A percentile compares a stretch with the other conserved stretches of the same genome.
Conservation (phyloP, 1,140 invertebrate species). For the Trinorchestia longiramus region DNA sequence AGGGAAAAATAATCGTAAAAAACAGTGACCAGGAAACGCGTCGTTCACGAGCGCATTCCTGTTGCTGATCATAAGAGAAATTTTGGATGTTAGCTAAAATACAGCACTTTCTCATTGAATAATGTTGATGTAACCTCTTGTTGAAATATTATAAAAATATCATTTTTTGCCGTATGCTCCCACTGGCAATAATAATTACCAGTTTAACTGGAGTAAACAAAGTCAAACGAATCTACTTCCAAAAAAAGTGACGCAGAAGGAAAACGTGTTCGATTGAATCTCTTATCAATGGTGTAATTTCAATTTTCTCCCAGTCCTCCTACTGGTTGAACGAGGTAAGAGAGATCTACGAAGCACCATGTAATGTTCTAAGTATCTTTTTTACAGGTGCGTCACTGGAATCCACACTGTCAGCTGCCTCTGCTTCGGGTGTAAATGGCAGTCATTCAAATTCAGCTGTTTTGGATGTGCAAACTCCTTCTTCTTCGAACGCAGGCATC, state of each 20-base stretch:
- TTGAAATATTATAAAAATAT: too few species aligned
- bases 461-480: not conserved
- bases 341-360: not conserved
- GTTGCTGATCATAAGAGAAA: not conserved
- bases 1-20: too few species aligned
- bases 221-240: too few species aligned
- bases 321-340: not conserved
- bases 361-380: not conserved
- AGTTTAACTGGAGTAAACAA: too few species aligned
- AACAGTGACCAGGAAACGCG: too few species aligned
- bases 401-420: not conserved
- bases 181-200: too few species aligned
- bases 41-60: too few species aligned
- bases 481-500: not conserved
- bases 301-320: not conserved
- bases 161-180: too few species aligned
- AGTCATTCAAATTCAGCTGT: not conserved
- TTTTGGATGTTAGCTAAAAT: not conserved
- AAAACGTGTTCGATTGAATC: too few species aligned
- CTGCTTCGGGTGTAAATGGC: not conserved
- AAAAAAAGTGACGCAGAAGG: too few species aligned
- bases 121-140: too few species aligned
- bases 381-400: not conserved
- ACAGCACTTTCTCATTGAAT: too few species aligned
- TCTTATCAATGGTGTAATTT: not conserved